Conservation (phyloP, 2,888 invertebrate genomes). For the Phaedon cochleariae region DNA sequence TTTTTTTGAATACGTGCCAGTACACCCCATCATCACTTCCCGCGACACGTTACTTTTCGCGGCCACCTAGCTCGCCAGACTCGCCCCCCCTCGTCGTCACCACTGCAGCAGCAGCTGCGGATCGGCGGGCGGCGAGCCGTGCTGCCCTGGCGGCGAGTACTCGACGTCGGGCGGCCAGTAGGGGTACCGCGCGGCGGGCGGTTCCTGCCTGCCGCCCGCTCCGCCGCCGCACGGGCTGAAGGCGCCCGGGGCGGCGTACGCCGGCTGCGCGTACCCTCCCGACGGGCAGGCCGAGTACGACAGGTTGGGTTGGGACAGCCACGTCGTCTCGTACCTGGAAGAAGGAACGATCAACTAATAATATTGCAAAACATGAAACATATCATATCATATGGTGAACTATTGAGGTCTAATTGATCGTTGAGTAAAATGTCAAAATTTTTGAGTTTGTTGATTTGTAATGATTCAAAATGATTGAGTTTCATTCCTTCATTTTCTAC, state of each 20-base stretch:
- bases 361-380: too few relatives aligned
- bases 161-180: conserved; percentile 61
- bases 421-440: too few relatives aligned
- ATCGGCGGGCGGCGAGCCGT: conserved; percentile 57
- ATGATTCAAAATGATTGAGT: too few relatives aligned
- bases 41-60: conserved; percentile 1
- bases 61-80: conserved; percentile 14
- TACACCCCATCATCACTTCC: too few relatives aligned
- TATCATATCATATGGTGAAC: too few relatives aligned
- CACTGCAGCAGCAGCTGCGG: conserved; percentile 59
- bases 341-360: too few relatives aligned
- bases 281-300: conserved; percentile 51
- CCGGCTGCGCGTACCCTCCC: conserved; percentile 43
- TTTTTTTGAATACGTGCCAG: too few relatives aligned
- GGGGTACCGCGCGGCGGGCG: conserved; percentile 47
- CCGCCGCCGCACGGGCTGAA: conserved; percentile 66
- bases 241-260: conserved; percentile 57
- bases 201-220: conserved; percentile 65
- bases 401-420: too few relatives aligned
- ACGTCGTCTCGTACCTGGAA: conserved; percentile 62
- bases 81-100: conserved; percentile 50
- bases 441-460: too few relatives aligned
- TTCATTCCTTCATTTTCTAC: too few relatives aligned
- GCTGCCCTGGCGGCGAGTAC: conserved; percentile 52
- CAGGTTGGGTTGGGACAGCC: conserved; percentile 54